Evolutionary conservation across 2,113 vertebrate genomes (phyloP), one percentile per base, ranked within the genome.

Genomic region (Myotis yumanensis): DNA sequence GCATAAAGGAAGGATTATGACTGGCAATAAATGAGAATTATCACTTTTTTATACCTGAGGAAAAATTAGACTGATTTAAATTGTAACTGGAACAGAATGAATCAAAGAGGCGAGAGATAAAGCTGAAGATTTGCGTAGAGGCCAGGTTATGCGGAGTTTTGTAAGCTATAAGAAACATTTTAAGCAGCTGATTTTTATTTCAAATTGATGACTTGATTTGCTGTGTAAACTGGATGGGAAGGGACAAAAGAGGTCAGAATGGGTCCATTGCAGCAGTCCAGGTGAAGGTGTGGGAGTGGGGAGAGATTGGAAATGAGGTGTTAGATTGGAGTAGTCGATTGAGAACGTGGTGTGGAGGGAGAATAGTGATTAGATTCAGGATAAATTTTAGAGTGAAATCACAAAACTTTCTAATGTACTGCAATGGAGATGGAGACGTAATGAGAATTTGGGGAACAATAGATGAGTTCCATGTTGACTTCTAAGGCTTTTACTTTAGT

Each of bases 391-490:
- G 66, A 75, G 48, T 69, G 28, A 54, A 46, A 46, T 91, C 40
- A 62, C 66, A 48, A 68, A 37, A 23, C n/a, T 28, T 81, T 25
- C 48, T n/a, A 18, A 52, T 37, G 17, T 32, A 40, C 30, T 71
- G 22, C 3, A 4, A 0, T 14, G 17, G 35, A 64, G 4, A 18
- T 2, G 16, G 15, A 3, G 25, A 43, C 0, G 0, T 77, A 20
- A 3, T 20, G 25, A 66, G 28, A 8, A 51, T 37, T 40, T 30
- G 2, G 20, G 3, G 25, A 64, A 54, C 20, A 66, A 59, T 15
- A 37, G 14, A 22, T 20, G 8, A 46, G 9, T 71, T 64, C 32
- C 5, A 0, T 54, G 30, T 40, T 86, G 30, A 81, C 15, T 40
- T 77, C 15, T 20, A 30, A 28, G 28, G 25, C n/a, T 76, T 68